Evolutionary conservation across 2,797 vertebrate species (phyloP), one percentile per base, ranked within the genome.

Genomic region (Clarias fuscus): DNA sequence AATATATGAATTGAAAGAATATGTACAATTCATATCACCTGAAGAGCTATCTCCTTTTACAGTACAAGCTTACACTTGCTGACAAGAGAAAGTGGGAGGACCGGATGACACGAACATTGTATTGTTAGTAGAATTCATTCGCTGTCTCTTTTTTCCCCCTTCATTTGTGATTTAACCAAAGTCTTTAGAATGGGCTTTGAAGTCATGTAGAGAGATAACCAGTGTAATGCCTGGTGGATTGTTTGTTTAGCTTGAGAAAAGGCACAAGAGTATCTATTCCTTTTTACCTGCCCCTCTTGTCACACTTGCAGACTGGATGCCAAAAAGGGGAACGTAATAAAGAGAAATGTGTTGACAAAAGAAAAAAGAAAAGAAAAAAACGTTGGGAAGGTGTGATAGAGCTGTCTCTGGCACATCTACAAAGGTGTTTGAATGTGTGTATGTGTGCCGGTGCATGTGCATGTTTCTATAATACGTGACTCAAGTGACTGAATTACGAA

Each of bases 231-330:
- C 89, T 92, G 90, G 73, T 86, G 85, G 91, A 92, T 92, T 94
- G 92, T 95, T 95, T 94, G 94, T 93, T 92, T 91, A 93, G 83
- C 88, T 82, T 92, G 87, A 88, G 80, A 73, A 65, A 64, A 83
- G 90, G 76, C 43, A 83, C 33, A 90, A 89, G 17, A 86, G 88
- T 89, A 87, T 85, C 86, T 64, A 56, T 83, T 85, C 90, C 90
- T 92, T 91, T 94, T 87, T 92, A 89, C 84, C 87, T 85, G 90
- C 91, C 87, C 90, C 53, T 82, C 75, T 85, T 62, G 59, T 91
- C 86, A 93, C 90, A 93, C 91, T 91, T 86, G 72, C 73, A 89
- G 80, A 77, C 24, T 78, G 40, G 68, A 40, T n/a, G 13, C 43
- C 20, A 84, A 75, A 87, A 87, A 53, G 65, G 33, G 56, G 40